phyloP scores from a whole-genome alignment of 1,140 invertebrate species.

The Drosophila leontia region DNA sequence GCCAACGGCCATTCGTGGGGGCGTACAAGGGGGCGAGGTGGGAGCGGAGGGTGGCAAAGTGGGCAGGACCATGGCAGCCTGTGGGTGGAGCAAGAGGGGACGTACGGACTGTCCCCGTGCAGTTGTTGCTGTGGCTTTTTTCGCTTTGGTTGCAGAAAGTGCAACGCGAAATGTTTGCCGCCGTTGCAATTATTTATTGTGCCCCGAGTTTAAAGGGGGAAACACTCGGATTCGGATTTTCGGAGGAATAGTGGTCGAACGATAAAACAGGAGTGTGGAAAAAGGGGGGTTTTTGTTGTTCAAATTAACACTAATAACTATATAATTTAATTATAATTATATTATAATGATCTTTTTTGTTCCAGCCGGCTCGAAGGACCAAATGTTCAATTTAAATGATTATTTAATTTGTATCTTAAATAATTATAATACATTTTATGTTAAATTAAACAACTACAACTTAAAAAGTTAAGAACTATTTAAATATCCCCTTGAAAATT shows the following conservation, averaged over 20 bases:
- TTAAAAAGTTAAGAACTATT: background rate
- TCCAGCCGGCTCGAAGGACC: too few species aligned
- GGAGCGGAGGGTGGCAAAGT: conserved; percentile 17
- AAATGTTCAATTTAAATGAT: too few species aligned
- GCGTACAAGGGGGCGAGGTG: background rate
- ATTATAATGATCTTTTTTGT: too few species aligned
- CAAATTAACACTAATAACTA: too few species aligned
- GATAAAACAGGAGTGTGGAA: background rate
- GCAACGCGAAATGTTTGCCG: conserved; percentile 78
- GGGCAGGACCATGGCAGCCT: conserved; percentile 25
- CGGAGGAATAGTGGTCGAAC: conserved; percentile 9
- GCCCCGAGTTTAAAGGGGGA: conserved; percentile 42
- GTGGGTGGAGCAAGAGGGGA: conserved; percentile 10
- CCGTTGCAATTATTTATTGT: conserved; percentile 82
- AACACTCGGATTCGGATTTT: conserved; percentile 14
- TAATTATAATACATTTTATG: too few species aligned
- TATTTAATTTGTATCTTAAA: too few species aligned
- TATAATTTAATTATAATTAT: too few species aligned
- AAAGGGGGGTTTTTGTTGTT: background rate
- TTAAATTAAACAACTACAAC: background rate
- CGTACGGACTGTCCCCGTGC: conserved; percentile 14
- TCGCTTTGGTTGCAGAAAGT: conserved; percentile 80
- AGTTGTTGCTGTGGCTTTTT: conserved; percentile 58
- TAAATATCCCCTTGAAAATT: background rate
- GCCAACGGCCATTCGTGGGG: conserved; percentile 41